A percentile compares a stretch with the other conserved stretches of the same genome.
phyloP scores from a whole-genome alignment of 64 coral and sea anemone genomes.

The Stichodactyla mertensii region DNA sequence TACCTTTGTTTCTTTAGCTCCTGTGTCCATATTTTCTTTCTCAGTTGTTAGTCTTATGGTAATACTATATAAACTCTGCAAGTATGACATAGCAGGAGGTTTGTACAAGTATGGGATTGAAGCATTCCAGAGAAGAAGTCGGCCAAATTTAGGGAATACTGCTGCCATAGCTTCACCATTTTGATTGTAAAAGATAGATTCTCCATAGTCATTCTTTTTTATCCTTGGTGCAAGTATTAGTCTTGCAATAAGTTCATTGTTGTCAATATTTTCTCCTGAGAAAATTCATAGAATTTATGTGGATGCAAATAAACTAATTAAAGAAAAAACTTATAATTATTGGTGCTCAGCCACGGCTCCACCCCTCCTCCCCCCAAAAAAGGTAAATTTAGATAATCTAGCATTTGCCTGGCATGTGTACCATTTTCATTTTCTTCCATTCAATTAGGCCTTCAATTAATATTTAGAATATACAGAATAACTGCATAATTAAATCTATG shows the following conservation, averaged over 20 bases:
- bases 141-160: slow-evolving; percentile 62
- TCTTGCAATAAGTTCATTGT: slow-evolving; percentile 61
- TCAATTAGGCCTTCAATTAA: too few species aligned
- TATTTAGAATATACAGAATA: too few species aligned
- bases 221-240: slow-evolving; percentile 66
- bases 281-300: background rate
- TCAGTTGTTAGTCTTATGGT: slow-evolving; percentile 59
- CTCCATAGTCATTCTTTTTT: slow-evolving; percentile 94
- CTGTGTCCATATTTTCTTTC: slow-evolving; percentile 51
- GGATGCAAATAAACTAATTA: background rate
- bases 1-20: slow-evolving; percentile 47
- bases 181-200: slow-evolving; percentile 72
- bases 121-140: slow-evolving; percentile 77
- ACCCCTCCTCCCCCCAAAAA: too few species aligned
- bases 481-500: too few species aligned
- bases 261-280: background rate
- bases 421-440: too few species aligned
- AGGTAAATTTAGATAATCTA: too few species aligned
- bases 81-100: slow-evolving; percentile 77
- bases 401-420: too few species aligned
- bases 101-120: slow-evolving; percentile 73
- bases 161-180: slow-evolving; percentile 73
- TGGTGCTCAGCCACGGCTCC: too few species aligned
- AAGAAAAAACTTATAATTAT: too few species aligned
- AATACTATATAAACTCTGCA: slow-evolving; percentile 61